These are phyloP conservation scores for Hypothenemus hampei DNA, from an alignment of 1,140 invertebrate genomes.

Conservation along the genomic window DNA sequence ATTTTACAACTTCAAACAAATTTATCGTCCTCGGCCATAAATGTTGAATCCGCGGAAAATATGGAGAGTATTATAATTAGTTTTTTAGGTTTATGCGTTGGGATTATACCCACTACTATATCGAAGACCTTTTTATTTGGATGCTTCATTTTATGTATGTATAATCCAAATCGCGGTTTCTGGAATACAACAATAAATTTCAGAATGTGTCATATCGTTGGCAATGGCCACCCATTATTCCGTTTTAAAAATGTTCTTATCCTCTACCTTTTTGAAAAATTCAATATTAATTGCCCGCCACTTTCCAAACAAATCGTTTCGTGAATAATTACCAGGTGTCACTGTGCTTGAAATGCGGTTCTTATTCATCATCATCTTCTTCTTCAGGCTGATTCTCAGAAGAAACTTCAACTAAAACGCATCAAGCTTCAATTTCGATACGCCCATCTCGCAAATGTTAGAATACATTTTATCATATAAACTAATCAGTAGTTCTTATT, in stretches of 20 bases:
- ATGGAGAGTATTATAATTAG: constrained; percentile 22
- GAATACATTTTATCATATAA: too few species aligned
- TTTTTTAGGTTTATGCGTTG: constrained; percentile 20
- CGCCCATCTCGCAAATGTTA: not conserved
- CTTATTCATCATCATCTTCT: constrained; percentile 7
- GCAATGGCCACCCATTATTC: not conserved
- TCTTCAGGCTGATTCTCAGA: not conserved
- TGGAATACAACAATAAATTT: constrained; percentile 20
- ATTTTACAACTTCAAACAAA: constrained; percentile 23
- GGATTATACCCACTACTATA: too few species aligned
- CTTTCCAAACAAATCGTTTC: not conserved
- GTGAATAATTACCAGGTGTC: constrained; percentile 11
- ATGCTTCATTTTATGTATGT: constrained; percentile 17
- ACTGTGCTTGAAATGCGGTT: constrained; percentile 7
- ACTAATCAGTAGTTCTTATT: too few species aligned
- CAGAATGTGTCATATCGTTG: not conserved
- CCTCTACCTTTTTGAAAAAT: not conserved
- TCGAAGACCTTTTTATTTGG: constrained; percentile 13
- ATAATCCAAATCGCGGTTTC: constrained; percentile 16
- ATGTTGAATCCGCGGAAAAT: constrained; percentile 18
- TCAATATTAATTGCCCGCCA: not conserved
- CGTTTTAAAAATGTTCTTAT: not conserved
- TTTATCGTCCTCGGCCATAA: constrained; percentile 18
- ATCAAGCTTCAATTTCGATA: not conserved
- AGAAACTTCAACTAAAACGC: not conserved